Conservation (phyloP, 2,888 invertebrate species). For the Dryobota labecula region DNA sequence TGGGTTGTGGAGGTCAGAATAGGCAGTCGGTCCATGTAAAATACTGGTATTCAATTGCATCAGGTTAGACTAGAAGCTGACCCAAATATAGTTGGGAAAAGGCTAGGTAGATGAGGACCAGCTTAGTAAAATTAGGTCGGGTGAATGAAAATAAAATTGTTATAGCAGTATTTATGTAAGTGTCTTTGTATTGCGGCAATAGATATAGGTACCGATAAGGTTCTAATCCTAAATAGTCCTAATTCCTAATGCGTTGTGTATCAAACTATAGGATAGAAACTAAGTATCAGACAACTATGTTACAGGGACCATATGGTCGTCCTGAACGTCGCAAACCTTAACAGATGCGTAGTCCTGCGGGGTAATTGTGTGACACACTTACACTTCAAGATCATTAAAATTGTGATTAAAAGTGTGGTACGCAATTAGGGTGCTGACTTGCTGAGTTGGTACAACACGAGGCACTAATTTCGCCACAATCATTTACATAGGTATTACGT, state of each 20-base stretch:
- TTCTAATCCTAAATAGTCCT: neutral
- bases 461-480: slow-evolving; percentile 20
- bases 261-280: slow-evolving; percentile 1
- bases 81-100: no score
- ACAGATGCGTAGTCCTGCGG: no score
- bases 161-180: neutral
- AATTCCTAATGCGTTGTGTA: slow-evolving; percentile 13
- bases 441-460: slow-evolving; percentile 10
- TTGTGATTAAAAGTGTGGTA: no score
- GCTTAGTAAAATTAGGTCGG: slow-evolving; percentile 33
- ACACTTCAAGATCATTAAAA: no score
- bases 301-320: slow-evolving; percentile 7
- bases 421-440: no score
- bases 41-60: no score
- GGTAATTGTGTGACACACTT: no score
- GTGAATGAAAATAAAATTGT: neutral
- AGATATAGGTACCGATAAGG: neutral
- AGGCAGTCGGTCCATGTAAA: no score
- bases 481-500: slow-evolving; percentile 7
- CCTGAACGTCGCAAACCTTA: neutral
- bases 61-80: no score
- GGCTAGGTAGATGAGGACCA: no score
- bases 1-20: no score
- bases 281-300: slow-evolving; percentile 2
- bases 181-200: neutral